These are phyloP conservation scores for Rhodophaea formosa DNA, from an alignment of 2,888 invertebrate species.

Conservation along the genomic window DNA sequence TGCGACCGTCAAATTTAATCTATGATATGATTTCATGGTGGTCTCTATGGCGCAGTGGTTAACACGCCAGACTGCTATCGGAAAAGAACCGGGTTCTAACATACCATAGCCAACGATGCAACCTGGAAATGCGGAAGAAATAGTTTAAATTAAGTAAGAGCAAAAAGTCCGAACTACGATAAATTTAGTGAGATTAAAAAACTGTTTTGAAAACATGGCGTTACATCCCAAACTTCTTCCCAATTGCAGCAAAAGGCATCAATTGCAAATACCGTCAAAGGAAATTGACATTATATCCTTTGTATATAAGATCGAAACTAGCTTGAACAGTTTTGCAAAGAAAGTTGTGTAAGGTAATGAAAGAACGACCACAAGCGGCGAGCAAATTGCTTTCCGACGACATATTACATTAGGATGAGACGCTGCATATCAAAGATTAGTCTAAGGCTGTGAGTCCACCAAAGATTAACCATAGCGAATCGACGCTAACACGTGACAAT, in stretches of 20 bases:
- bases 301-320: neutral
- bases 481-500: too few species aligned
- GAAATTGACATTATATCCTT: neutral
- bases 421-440: slow-evolving; percentile 9
- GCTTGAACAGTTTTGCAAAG: neutral
- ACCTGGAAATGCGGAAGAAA: too few species aligned
- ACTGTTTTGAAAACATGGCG: neutral
- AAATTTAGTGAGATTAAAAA: neutral
- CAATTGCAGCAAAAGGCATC: neutral
- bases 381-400: slow-evolving; percentile 78
- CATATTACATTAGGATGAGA: slow-evolving; percentile 65
- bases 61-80: too few species aligned
- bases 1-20: too few species aligned
- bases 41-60: too few species aligned
- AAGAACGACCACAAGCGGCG: slow-evolving; percentile 69
- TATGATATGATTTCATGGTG: too few species aligned
- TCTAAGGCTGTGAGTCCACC: too few species aligned
- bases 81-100: too few species aligned
- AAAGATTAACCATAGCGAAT: too few species aligned
- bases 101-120: too few species aligned
- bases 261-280: neutral
- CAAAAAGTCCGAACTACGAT: too few species aligned
- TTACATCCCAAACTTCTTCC: neutral
- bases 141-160: too few species aligned
- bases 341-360: slow-evolving; percentile 47